Conservation (phyloP, 2,797 vertebrate genomes). For the Pristis pectinata region DNA sequence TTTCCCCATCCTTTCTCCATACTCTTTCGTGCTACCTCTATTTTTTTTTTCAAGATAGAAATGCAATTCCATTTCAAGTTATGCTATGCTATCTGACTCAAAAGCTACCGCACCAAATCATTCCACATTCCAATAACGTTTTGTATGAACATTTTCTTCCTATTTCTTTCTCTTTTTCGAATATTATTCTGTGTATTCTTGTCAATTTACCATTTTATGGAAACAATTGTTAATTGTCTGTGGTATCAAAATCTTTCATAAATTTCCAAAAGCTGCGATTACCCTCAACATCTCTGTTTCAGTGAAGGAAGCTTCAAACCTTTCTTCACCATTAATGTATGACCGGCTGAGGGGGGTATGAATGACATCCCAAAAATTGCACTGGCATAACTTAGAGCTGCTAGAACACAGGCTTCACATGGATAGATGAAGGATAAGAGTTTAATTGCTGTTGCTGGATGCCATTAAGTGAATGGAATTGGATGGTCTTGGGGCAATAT, state of each 20-base stretch:
- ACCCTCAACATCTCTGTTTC: background rate
- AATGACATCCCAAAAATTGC: background rate
- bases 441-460: background rate
- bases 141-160: background rate
- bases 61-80: background rate
- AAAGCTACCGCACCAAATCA: background rate
- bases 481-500: background rate
- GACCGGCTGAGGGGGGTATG: no score
- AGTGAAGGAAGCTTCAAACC: background rate
- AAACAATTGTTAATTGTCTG: background rate
- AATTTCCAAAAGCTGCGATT: background rate
- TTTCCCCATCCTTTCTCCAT: background rate
- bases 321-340: background rate
- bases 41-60: background rate
- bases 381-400: background rate
- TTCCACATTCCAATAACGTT: background rate
- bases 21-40: background rate
- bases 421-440: background rate
- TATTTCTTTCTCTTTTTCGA: background rate
- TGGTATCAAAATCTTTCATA: background rate
- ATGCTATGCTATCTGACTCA: background rate
- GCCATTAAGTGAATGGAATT: background rate
- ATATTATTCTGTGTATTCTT: background rate
- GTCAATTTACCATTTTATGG: background rate
- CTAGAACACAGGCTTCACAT: background rate